phyloP scores from a whole-genome alignment of 2,797 vertebrate species.

The Tympanoctomys barrerae region DNA sequence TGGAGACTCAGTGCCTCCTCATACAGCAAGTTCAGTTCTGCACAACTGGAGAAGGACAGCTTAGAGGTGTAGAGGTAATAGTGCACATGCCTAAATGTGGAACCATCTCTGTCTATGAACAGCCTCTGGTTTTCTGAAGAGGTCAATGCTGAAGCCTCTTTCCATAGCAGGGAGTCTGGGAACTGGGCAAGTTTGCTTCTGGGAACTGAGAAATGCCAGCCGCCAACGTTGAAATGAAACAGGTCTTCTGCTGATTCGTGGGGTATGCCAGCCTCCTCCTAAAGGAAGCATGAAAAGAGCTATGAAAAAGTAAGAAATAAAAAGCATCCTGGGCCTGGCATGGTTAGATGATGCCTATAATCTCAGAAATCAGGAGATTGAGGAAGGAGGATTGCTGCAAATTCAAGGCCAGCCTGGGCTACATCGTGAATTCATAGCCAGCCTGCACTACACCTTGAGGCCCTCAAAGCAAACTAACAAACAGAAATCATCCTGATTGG shows the following conservation, averaged over 20 bases:
- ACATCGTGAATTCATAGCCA: neutral
- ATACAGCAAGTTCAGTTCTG: slow-evolving; percentile 86
- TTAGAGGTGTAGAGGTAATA: slow-evolving; percentile 88
- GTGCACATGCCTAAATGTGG: slow-evolving; percentile 87
- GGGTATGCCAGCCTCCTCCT: slow-evolving; percentile 73
- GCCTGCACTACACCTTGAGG: neutral
- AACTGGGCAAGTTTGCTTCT: slow-evolving; percentile 84
- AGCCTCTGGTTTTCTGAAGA: slow-evolving; percentile 78
- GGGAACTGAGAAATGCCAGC: slow-evolving; percentile 87
- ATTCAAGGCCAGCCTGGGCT: neutral
- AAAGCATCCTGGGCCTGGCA: neutral
- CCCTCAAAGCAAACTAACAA: neutral
- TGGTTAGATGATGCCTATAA: neutral
- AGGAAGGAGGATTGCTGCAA: neutral
- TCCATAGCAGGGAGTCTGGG: slow-evolving; percentile 86
- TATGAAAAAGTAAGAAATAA: slow-evolving; percentile 50
- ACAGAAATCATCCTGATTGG: neutral
- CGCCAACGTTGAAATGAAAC: slow-evolving; percentile 84
- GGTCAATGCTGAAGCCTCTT: slow-evolving; percentile 78
- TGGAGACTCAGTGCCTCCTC: slow-evolving; percentile 85
- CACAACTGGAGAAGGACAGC: slow-evolving; percentile 84
- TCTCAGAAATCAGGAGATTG: neutral
- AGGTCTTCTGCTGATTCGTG: slow-evolving; percentile 80
- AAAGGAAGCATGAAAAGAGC: slow-evolving; percentile 62
- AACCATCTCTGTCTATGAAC: slow-evolving; percentile 88